Percentiles rank a stretch among this genome's conserved stretches.
Conservation (phyloP, 1,140 invertebrate genomes). For the Popillia japonica region DNA sequence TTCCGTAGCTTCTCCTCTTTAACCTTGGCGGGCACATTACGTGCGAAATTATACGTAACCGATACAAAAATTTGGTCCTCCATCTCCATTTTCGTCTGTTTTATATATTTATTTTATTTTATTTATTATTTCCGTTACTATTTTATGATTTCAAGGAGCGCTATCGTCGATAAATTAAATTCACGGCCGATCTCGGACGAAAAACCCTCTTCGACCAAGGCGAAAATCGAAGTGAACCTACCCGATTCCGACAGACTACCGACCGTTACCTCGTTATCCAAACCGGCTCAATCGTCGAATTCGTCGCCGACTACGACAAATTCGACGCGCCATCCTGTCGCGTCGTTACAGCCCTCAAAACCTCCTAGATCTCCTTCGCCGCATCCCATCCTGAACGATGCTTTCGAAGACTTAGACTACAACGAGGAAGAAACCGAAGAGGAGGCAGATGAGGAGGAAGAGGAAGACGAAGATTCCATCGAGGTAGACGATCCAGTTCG, state of each 20-base stretch:
- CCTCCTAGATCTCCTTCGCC: slow-evolving; percentile 55
- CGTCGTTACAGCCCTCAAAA: slow-evolving; percentile 47
- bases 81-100: too few species aligned
- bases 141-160: slow-evolving; percentile 7
- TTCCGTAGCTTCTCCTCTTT: too few species aligned
- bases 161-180: neutral
- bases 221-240: neutral
- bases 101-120: neutral
- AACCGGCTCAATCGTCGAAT: slow-evolving; percentile 33
- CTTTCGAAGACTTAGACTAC: slow-evolving; percentile 54
- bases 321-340: neutral
- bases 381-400: slow-evolving; percentile 51
- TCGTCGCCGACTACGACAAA: neutral
- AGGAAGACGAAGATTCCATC: slow-evolving; percentile 54
- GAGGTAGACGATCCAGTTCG: slow-evolving; percentile 41
- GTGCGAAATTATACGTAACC: too few species aligned
- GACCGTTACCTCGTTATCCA: neutral
- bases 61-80: too few species aligned
- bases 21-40: too few species aligned
- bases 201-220: neutral
- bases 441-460: too few species aligned
- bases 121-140: neutral
- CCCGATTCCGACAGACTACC: neutral
- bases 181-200: neutral
- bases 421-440: slow-evolving; percentile 54